Conservation (phyloP, 92 coral and sea anemone genomes). For the Siderastrea radians region DNA sequence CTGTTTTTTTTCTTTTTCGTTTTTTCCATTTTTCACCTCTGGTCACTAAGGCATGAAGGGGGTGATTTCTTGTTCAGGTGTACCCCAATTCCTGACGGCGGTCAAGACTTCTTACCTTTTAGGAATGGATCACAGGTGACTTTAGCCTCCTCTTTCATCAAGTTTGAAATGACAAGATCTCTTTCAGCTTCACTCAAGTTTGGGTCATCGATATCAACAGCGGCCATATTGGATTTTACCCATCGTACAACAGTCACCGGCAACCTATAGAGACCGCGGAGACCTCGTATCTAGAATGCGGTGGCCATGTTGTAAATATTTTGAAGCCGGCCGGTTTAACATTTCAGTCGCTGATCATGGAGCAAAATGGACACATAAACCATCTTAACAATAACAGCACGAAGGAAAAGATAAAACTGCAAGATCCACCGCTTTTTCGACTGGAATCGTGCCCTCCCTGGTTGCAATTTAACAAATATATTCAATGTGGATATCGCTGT, state of each 20-base stretch:
- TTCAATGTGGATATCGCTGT: slow-evolving; percentile 85
- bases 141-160: slow-evolving; percentile 88
- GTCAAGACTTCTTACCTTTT: slow-evolving; percentile 55
- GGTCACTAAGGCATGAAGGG: too few relatives aligned
- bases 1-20: too few relatives aligned
- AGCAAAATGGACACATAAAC: slow-evolving; percentile 27
- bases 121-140: slow-evolving; percentile 80
- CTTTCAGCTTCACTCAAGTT: slow-evolving; percentile 49
- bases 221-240: slow-evolving; percentile 72
- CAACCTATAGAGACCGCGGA: neutral
- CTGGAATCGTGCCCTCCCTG: slow-evolving; percentile 77
- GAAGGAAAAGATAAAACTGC: slow-evolving; percentile 12
- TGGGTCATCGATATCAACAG: neutral
- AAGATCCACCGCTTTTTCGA: slow-evolving; percentile 38
- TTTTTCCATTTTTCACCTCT: too few relatives aligned
- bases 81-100: too few relatives aligned
- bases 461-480: slow-evolving; percentile 89
- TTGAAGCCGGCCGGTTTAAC: neutral
- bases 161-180: slow-evolving; percentile 85
- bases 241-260: slow-evolving; percentile 2
- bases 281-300: neutral
- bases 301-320: neutral
- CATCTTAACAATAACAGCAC: neutral
- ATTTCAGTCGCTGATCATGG: slow-evolving; percentile 35
- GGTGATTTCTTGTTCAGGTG: too few relatives aligned